phyloP scores from a whole-genome alignment of 2,113 vertebrate genomes.

The Platanista minor region DNA sequence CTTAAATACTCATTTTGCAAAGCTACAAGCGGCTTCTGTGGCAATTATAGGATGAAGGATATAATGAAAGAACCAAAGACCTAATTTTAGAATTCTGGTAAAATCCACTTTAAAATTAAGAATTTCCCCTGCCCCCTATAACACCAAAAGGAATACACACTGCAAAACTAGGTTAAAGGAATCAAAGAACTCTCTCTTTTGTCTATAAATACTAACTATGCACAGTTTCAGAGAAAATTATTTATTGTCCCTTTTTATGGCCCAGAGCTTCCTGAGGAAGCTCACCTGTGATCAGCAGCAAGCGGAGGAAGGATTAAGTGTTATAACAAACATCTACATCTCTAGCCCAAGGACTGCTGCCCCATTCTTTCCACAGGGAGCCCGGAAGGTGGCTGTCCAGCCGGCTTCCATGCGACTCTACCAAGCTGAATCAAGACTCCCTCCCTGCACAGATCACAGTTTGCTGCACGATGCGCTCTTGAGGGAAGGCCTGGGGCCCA shows the following conservation, averaged over 20 bases:
- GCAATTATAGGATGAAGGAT: neutral
- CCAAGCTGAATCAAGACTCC: neutral
- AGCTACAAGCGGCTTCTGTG: neutral
- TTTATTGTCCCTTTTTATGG: neutral
- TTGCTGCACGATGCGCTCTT: neutral
- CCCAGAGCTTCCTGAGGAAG: neutral
- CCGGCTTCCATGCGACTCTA: neutral
- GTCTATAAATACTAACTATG: neutral
- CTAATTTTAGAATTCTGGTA: constrained; percentile 3
- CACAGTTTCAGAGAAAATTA: neutral
- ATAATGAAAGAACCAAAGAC: neutral
- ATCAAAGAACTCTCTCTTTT: neutral
- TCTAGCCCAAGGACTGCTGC: neutral
- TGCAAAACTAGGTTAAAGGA: neutral
- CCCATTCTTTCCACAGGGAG: neutral
- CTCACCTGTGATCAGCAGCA: neutral
- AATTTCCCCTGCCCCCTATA: neutral
- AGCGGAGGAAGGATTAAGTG: neutral
- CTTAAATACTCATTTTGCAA: neutral
- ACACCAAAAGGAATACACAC: constrained; percentile 6
- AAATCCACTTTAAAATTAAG: neutral
- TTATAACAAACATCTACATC: neutral
- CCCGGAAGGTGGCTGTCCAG: neutral
- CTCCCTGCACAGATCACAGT: neutral
- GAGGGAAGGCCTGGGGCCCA: neutral